Evolutionary conservation across 2,888 invertebrate genomes (phyloP).

Genomic region (Mesoligia furuncula): DNA sequence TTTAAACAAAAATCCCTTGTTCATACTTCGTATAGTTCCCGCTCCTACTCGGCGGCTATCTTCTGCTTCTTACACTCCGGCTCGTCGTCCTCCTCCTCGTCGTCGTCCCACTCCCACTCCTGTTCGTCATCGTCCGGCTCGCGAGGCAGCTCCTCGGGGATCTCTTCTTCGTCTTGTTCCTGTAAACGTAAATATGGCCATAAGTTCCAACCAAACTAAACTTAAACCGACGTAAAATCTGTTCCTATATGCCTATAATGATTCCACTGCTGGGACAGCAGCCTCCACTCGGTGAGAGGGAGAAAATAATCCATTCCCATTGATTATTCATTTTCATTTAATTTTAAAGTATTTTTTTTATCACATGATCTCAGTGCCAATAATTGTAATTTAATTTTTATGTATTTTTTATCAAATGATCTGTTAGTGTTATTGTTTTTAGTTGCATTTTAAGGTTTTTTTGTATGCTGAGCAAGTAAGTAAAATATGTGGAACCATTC

Average conservation of each 20-base stretch:
- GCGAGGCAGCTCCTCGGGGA: constrained; percentile 68
- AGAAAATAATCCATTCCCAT: background rate
- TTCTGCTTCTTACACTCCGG: constrained; percentile 76
- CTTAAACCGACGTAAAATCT: background rate
- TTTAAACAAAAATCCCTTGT: too few relatives aligned
- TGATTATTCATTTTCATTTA: background rate
- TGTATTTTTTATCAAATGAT: too few relatives aligned
- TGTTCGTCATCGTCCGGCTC: constrained; percentile 76
- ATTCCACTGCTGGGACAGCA: too few relatives aligned
- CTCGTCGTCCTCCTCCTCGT: constrained; percentile 84
- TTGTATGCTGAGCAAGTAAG: background rate
- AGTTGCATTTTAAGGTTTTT: background rate
- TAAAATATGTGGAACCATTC: background rate
- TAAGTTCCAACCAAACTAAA: background rate
- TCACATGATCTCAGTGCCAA: background rate
- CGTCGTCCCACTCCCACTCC: constrained; percentile 87
- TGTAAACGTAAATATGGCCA: background rate
- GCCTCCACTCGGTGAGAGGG: too few relatives aligned
- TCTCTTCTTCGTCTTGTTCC: constrained; percentile 75
- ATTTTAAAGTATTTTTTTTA: background rate
- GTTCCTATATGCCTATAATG: too few relatives aligned
- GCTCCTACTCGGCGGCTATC: constrained; percentile 34
- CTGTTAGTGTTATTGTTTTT: background rate
- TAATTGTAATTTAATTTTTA: background rate
- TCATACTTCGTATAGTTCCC: too few relatives aligned